Percentiles rank a stretch among this genome's conserved stretches.
These are phyloP conservation scores for Cheilosia vulpina DNA, from an alignment of 2,888 invertebrate genomes.

Conservation along the genomic window DNA sequence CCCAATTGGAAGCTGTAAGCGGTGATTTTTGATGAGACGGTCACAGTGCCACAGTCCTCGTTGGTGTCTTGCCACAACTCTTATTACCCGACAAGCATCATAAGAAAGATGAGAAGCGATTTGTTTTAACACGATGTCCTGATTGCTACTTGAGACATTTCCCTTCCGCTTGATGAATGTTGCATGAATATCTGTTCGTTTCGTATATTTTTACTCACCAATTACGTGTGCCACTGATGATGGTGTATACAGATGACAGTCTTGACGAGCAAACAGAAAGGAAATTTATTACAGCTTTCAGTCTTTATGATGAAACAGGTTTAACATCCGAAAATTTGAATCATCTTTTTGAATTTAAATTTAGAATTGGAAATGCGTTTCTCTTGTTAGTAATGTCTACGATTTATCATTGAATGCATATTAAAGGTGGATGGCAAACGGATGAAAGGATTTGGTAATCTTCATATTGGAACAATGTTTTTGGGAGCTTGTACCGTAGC, in stretches of 20 bases:
- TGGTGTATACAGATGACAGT: background rate
- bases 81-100: slow-evolving; percentile 36
- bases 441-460: no score
- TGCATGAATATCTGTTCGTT: slow-evolving; percentile 43
- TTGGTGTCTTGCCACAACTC: slow-evolving; percentile 5
- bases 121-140: slow-evolving; percentile 63
- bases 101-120: slow-evolving; percentile 59
- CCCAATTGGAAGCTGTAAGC: slow-evolving; percentile 1
- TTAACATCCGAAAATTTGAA: slow-evolving; percentile 19
- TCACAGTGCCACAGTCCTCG: background rate
- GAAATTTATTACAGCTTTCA: slow-evolving; percentile 42
- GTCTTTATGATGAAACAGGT: slow-evolving; percentile 12
- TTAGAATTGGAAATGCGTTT: slow-evolving; percentile 33
- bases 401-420: background rate
- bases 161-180: slow-evolving; percentile 61
- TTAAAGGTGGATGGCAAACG: background rate
- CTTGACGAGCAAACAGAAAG: slow-evolving; percentile 15
- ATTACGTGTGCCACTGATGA: slow-evolving; percentile 40
- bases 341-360: slow-evolving; percentile 44
- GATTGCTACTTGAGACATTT: slow-evolving; percentile 63
- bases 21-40: slow-evolving; percentile 29
- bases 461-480: background rate
- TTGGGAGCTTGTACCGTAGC: no score
- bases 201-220: slow-evolving; percentile 32
- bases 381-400: background rate